Evolutionary conservation across 1,140 invertebrate species (phyloP), one percentile per base, ranked within the genome.

Genomic region (Eueides isabella): DNA sequence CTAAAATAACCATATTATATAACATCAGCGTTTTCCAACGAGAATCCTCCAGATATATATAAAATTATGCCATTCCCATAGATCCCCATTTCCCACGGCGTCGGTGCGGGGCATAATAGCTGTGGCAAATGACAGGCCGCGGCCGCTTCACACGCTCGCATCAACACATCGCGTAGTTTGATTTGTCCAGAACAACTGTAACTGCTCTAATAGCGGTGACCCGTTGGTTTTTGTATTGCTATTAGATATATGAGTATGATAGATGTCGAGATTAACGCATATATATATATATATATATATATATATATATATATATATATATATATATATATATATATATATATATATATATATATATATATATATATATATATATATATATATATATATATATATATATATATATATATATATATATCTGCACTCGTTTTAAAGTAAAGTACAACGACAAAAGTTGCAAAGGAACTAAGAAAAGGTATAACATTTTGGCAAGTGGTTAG

Each of bases 51-150:
- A 55, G 48, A 55, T 55, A 6, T 23, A 0, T 55, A 19, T 55
- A 23, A 44, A 44, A 44, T 7, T 6, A 55, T 23, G 23, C 7
- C 48, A 26, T 55, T 55, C 48, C 48, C 48, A 55, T 55, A 55
- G 48, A 55, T 55, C 48, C 48, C 67, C 48, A 19, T 74, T 80
- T 78, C 78, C 74, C 79, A 80, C 76, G 79, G 70, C 67, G 74
- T 61, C 70, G 67, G 72, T 38, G n/a, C 66, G 67, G 67, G 71
- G 67, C 48, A 67, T 74, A 64, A 73, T 71, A 44, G 74, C 71
- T 35, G 63, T 35, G 75, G 75, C 67, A 80, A 80, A 80, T 80
- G 76, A 80, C 79, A 78, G 76, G 66, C 76, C 79, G 76, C 48
- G 76, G 61, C 48, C 74, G 75, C 78, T 81, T 82, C 78, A 80